Conservation (phyloP, 2,113 vertebrate species). For the Semnornis frantzii region DNA sequence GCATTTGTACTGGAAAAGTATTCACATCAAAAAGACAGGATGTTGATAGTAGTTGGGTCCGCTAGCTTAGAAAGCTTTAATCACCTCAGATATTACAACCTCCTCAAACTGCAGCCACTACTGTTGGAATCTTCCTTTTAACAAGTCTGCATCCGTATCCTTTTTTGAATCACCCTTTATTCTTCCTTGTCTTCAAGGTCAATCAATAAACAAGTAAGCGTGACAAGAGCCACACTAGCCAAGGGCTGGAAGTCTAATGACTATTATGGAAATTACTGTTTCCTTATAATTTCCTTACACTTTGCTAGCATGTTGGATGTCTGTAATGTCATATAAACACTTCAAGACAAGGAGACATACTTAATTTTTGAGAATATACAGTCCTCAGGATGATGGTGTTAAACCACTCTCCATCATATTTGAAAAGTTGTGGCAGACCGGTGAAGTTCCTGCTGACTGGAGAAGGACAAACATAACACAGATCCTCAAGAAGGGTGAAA, state of each 20-base stretch:
- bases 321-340: background rate
- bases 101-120: rapidly evolving
- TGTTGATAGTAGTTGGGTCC: background rate
- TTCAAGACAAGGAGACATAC: background rate
- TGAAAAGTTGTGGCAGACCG: no score
- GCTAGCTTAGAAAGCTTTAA: background rate
- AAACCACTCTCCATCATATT: no score
- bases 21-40: background rate
- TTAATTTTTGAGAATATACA: background rate
- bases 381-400: background rate
- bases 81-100: background rate
- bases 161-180: background rate
- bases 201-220: constrained; percentile 10
- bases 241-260: background rate
- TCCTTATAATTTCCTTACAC: background rate
- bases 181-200: background rate
- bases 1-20: rapidly evolving
- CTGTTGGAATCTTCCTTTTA: background rate
- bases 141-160: background rate
- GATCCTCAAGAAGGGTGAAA: no score
- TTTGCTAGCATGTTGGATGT: background rate
- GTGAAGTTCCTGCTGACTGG: no score
- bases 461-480: no score
- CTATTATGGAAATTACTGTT: constrained; percentile 1
- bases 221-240: background rate